Conservation (phyloP, 2,888 invertebrate species). For the Glyphotaelius pellucidus region DNA sequence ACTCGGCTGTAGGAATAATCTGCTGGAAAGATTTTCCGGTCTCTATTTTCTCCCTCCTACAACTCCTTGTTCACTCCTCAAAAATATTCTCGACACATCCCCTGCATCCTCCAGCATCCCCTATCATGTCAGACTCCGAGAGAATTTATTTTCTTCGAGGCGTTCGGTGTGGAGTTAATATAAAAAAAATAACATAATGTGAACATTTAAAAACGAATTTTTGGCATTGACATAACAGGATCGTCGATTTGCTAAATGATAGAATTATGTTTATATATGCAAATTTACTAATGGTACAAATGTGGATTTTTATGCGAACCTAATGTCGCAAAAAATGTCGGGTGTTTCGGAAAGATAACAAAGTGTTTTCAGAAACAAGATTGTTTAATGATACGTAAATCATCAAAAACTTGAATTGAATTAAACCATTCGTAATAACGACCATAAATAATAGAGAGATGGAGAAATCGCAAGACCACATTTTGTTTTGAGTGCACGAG, state of each 20-base stretch:
- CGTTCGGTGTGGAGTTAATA: no score
- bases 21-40: no score
- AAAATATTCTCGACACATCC: no score
- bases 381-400: background rate
- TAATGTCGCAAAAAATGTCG: background rate
- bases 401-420: background rate
- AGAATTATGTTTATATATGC: background rate
- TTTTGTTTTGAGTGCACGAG: no score
- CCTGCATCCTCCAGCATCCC: no score
- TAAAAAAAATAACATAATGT: background rate
- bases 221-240: background rate
- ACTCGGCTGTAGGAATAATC: no score
- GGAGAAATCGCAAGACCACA: background rate
- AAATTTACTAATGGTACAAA: background rate
- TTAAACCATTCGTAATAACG: background rate
- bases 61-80: no score
- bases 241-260: background rate
- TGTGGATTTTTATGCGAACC: background rate
- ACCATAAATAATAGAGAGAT: background rate
- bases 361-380: background rate
- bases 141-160: no score
- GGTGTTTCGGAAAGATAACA: background rate
- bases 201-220: background rate
- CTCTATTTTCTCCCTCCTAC: no score
- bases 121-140: no score